Percentiles rank a stretch among this genome's conserved stretches.
Conservation (phyloP, 2,113 vertebrate genomes). For the Guaruba guarouba region DNA sequence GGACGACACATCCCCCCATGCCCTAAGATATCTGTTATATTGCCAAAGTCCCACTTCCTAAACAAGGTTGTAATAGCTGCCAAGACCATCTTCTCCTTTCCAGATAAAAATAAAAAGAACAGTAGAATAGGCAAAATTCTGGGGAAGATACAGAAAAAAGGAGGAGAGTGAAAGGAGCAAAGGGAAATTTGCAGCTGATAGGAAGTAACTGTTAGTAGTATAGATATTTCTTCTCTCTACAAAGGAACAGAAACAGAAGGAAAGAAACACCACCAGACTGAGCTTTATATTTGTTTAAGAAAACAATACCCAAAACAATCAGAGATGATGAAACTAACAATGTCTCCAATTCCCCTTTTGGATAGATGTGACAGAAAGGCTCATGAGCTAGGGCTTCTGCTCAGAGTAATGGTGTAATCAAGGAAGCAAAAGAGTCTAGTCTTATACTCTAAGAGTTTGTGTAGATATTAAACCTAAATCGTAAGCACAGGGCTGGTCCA, state of each 20-base stretch:
- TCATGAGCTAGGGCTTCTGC: neutral
- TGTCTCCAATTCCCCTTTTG: neutral
- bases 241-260: neutral
- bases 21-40: neutral
- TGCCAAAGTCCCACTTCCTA: neutral
- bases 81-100: neutral
- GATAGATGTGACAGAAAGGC: neutral
- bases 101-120: neutral
- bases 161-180: neutral
- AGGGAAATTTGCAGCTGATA: neutral
- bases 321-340: slow-evolving; percentile 2
- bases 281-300: neutral
- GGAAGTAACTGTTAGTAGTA: neutral
- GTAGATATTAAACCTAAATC: neutral
- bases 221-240: neutral
- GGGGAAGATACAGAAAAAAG: neutral
- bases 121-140: neutral
- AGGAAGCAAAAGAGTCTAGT: neutral
- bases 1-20: fast-evolving
- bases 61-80: neutral
- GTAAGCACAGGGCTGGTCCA: neutral
- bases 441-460: neutral
- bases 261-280: neutral
- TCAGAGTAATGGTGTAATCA: neutral
- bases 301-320: neutral